phyloP scores from a whole-genome alignment of 2,113 vertebrate genomes.

The Illadopsis cleaveri region DNA sequence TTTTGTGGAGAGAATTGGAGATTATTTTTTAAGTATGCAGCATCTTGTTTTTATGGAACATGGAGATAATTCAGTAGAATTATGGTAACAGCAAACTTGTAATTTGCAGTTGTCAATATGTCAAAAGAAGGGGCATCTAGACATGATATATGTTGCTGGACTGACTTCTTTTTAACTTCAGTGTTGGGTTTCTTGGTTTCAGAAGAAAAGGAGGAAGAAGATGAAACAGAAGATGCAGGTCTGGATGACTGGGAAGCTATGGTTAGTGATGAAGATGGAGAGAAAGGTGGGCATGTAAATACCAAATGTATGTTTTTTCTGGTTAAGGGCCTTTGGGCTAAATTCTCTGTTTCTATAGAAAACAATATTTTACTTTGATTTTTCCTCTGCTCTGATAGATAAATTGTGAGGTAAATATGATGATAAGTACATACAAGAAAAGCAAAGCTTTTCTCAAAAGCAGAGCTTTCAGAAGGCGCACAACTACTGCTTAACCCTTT shows the following conservation, averaged over 20 bases:
- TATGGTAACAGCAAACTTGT: neutral
- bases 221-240: constrained; percentile 77
- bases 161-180: neutral
- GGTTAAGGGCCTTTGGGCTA: neutral
- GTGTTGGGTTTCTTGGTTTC: constrained; percentile 19
- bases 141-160: neutral
- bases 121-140: neutral
- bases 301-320: neutral
- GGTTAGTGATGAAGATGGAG: constrained; percentile 90
- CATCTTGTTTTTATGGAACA: neutral
- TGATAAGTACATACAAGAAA: neutral
- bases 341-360: neutral
- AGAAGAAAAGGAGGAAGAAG: constrained; percentile 79
- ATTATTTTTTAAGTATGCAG: neutral
- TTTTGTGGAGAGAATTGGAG: neutral
- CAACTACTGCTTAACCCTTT: neutral
- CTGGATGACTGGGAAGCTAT: constrained; percentile 98
- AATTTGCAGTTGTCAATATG: neutral
- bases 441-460: neutral
- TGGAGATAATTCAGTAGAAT: neutral
- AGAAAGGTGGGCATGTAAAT: constrained; percentile 70
- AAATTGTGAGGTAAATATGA: neutral
- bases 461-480: neutral
- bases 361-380: neutral
- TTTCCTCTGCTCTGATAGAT: neutral